Evolutionary conservation across 2,797 vertebrate genomes (phyloP).

Genomic region (Sparidentex hasta): DNA sequence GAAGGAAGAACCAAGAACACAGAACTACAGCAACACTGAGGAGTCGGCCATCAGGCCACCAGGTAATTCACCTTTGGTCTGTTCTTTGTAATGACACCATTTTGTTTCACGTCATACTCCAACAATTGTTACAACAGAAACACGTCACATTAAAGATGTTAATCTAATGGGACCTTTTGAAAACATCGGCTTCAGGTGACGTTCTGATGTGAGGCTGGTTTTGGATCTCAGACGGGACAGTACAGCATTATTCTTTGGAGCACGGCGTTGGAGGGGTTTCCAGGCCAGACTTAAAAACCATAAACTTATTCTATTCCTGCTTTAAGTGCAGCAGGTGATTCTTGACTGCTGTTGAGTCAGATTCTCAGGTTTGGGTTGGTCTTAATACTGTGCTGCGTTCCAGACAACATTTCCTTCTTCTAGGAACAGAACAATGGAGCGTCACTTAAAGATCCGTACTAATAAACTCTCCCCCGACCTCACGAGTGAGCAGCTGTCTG

Average conservation of each 20-base stretch:
- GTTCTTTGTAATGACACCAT: background rate
- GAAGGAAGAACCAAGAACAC: background rate
- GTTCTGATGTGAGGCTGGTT: background rate
- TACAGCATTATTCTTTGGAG: slow-evolving; percentile 18
- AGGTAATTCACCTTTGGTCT: background rate
- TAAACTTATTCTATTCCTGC: background rate
- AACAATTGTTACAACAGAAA: slow-evolving; percentile 18
- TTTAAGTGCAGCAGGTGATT: background rate
- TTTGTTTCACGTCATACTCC: background rate
- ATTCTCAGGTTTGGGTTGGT: no score
- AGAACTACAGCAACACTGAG: background rate
- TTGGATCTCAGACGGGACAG: slow-evolving; percentile 7
- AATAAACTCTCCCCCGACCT: no score
- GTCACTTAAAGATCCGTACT: no score
- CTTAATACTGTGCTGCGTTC: no score
- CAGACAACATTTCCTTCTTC: no score
- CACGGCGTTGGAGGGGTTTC: slow-evolving; percentile 16
- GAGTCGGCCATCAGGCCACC: no score
- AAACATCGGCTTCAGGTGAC: slow-evolving; percentile 5
- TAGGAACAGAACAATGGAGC: no score
- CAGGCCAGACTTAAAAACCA: background rate
- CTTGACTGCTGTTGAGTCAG: no score
- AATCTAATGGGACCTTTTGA: background rate
- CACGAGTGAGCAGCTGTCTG: no score
- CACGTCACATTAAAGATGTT: background rate